Evolutionary conservation across 2,113 vertebrate genomes (phyloP).

Genomic region (Misgurnus anguillicaudatus): DNA sequence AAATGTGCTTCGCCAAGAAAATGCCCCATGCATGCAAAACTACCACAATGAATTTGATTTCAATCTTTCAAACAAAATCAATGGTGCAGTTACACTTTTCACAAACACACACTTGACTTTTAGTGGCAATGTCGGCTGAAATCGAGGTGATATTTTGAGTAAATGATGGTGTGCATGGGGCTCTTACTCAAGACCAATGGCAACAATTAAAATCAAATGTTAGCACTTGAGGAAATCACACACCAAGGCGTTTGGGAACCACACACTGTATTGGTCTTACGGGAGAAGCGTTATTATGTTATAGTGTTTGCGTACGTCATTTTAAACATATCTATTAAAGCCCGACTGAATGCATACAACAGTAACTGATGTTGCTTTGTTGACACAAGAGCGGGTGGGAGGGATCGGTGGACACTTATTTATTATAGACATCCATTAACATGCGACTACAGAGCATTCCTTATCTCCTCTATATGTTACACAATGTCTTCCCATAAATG

Average conservation of each 20-base stretch:
- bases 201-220: conserved; percentile 51
- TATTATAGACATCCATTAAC: conserved; percentile 31
- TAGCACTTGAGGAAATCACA: conserved; percentile 57
- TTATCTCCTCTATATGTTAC: background rate
- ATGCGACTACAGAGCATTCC: background rate
- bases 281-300: conserved; percentile 59
- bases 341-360: conserved; percentile 26
- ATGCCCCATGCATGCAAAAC: background rate
- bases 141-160: conserved; percentile 43
- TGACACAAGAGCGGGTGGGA: conserved; percentile 12
- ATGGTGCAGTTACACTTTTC: background rate
- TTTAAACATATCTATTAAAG: conserved; percentile 67
- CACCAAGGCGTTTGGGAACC: conserved; percentile 64
- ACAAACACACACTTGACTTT: conserved; percentile 29
- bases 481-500: no score
- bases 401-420: background rate
- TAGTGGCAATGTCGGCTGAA: conserved; percentile 56
- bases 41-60: conserved; percentile 6
- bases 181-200: conserved; percentile 41
- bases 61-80: background rate
- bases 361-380: conserved; percentile 32
- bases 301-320: conserved; percentile 65
- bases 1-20: background rate
- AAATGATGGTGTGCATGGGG: conserved; percentile 50
- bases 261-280: conserved; percentile 58